Percentiles rank a stretch among this genome's conserved stretches.
Evolutionary conservation across 2,113 vertebrate species (phyloP).

Genomic region (Ceuthmochares aereus): DNA sequence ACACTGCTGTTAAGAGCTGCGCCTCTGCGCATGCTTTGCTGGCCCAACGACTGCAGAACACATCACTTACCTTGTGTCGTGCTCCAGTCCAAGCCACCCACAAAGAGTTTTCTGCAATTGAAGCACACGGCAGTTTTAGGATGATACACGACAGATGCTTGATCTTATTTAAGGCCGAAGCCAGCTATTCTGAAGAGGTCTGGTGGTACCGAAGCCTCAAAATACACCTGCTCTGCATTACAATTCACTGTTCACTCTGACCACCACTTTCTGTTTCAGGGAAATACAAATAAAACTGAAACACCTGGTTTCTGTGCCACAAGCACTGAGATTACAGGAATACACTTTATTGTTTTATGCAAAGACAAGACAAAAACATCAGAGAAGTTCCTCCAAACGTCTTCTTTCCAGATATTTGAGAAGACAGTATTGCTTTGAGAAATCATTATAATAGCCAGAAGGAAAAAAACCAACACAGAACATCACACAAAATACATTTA

Average conservation of each 20-base stretch:
- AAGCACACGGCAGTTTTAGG: constrained; percentile 34
- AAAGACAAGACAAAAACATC: not conserved
- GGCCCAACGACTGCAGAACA: not conserved
- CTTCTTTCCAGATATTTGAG: not conserved
- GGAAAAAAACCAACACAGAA: not conserved
- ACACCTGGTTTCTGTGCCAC: not conserved
- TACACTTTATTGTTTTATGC: not conserved
- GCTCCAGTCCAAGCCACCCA: constrained; percentile 98
- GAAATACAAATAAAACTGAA: not conserved
- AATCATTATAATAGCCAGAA: not conserved
- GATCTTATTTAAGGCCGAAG: not conserved
- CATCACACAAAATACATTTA: not conserved
- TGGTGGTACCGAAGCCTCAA: not conserved
- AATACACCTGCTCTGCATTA: rapidly evolving
- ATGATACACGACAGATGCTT: not conserved
- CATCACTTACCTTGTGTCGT: constrained; percentile 93
- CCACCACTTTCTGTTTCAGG: not conserved
- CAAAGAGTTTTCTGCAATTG: constrained; percentile 94
- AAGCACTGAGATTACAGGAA: not conserved
- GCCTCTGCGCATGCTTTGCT: not conserved
- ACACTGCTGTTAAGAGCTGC: not conserved
- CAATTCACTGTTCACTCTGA: not conserved
- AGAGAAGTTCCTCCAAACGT: not conserved
- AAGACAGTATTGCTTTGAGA: not conserved
- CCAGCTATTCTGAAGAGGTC: not conserved